A percentile compares a stretch with the other conserved stretches of the same genome.
Conservation (phyloP, 2,888 invertebrate species). For the Tanypteryx hageni region DNA sequence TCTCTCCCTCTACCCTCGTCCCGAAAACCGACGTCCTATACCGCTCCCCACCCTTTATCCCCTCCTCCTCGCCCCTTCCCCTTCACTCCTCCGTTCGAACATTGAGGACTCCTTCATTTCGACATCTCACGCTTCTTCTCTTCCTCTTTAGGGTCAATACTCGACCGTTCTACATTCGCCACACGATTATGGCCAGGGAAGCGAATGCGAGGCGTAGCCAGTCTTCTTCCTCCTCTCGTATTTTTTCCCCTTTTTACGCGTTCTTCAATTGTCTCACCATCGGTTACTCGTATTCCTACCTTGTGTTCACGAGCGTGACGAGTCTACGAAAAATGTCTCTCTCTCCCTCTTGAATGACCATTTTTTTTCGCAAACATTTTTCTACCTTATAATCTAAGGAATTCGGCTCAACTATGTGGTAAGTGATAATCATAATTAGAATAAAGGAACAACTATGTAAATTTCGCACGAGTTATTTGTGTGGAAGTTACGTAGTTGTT, state of each 20-base stretch:
- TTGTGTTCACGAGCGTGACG: no score
- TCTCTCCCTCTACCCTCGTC: background rate
- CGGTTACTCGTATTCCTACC: background rate
- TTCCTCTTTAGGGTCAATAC: slow-evolving; percentile 33
- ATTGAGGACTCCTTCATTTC: slow-evolving; percentile 14
- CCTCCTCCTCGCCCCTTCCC: background rate
- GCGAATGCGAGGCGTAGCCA: slow-evolving; percentile 16
- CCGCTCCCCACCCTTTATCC: background rate
- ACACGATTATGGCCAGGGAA: background rate
- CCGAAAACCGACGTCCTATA: background rate
- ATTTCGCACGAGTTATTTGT: no score
- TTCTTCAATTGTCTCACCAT: background rate
- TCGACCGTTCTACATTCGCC: slow-evolving; percentile 23
- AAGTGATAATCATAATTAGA: no score
- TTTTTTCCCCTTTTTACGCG: background rate
- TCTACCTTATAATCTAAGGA: no score
- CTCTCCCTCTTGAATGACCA: no score
- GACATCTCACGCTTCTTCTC: slow-evolving; percentile 32
- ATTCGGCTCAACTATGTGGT: no score
- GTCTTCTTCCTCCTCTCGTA: background rate
- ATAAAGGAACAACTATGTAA: no score
- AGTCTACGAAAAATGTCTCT: no score
- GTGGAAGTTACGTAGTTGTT: no score
- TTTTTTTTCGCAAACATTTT: no score
- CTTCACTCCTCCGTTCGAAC: background rate